Conservation (phyloP, 2,113 vertebrate genomes). For the Hydrolagus affinis region DNA sequence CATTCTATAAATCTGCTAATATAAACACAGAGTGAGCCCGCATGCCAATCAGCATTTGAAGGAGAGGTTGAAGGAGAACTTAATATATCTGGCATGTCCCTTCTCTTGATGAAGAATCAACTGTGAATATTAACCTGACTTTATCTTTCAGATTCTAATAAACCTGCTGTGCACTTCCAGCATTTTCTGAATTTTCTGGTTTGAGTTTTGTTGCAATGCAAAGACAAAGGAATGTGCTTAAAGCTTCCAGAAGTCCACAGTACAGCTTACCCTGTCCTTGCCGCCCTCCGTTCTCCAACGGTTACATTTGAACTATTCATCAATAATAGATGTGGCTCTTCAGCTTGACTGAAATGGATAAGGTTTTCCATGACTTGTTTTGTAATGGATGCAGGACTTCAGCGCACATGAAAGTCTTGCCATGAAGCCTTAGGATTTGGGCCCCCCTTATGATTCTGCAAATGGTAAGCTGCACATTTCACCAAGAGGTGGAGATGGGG, state of each 20-base stretch:
- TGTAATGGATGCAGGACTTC: not conserved
- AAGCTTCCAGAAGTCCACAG: not conserved
- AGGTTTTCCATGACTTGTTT: not conserved
- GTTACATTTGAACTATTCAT: not conserved
- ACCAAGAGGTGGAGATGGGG: no score
- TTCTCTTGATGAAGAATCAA: no score
- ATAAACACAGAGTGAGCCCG: no score
- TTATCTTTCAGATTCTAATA: no score
- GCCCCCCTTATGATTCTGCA: not conserved
- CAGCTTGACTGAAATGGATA: not conserved
- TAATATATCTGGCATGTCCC: no score
- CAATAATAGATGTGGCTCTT: not conserved
- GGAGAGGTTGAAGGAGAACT: no score
- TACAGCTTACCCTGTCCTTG: not conserved
- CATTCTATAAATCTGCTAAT: no score
- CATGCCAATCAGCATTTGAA: no score
- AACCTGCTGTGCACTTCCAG: no score
- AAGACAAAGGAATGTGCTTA: not conserved
- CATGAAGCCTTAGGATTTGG: not conserved
- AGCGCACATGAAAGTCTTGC: not conserved
- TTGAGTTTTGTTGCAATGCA: not conserved
- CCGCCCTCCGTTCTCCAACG: not conserved
- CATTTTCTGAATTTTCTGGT: not conserved
- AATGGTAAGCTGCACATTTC: not conserved
- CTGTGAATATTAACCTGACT: no score